Percentiles rank a stretch among this genome's conserved stretches.
These are phyloP conservation scores for Leptothorax acervorum DNA, from an alignment of 2,888 invertebrate genomes.

Conservation along the genomic window DNA sequence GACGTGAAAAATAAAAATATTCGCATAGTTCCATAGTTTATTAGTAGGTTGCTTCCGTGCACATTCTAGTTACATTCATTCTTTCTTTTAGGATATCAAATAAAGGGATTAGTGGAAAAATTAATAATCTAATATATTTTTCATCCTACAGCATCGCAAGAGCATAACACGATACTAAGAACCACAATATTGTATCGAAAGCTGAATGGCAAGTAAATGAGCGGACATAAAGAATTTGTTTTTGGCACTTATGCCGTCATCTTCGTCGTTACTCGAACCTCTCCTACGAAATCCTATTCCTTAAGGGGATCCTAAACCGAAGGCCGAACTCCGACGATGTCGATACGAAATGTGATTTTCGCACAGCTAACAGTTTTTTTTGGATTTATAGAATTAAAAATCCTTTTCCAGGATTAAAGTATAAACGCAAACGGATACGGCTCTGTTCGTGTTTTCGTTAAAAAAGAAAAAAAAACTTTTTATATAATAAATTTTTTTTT, in stretches of 20 bases:
- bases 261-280: slow-evolving; percentile 12
- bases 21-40: neutral
- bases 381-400: no score
- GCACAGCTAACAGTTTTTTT: no score
- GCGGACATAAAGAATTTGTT: slow-evolving; percentile 20
- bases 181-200: neutral
- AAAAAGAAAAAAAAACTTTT: no score
- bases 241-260: slow-evolving; percentile 4
- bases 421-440: no score
- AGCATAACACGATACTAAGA: neutral
- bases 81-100: neutral
- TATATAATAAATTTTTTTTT: no score
- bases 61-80: neutral
- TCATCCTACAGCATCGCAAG: no score
- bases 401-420: no score
- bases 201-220: neutral
- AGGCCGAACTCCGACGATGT: no score
- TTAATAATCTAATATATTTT: slow-evolving; percentile 8
- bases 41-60: neutral
- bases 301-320: no score
- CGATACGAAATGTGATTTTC: no score
- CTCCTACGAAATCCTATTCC: slow-evolving; percentile 55
- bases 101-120: neutral
- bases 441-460: no score
- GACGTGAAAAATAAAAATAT: neutral